These are phyloP conservation scores for Geotrupes spiniger DNA, from an alignment of 2,888 invertebrate species.

Conservation along the genomic window DNA sequence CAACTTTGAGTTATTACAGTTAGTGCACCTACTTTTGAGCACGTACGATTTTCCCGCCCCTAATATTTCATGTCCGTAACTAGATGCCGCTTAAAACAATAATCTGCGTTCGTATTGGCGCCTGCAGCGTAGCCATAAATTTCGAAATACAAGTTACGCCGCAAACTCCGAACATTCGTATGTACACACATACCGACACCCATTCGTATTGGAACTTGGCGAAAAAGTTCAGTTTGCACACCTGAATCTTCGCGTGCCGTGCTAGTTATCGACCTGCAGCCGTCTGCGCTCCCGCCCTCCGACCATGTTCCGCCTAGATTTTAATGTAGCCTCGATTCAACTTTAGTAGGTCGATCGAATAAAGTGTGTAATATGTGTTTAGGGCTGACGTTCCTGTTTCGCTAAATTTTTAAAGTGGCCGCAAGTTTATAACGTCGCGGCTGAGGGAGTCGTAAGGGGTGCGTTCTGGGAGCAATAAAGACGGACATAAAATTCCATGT, in stretches of 20 bases:
- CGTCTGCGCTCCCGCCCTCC: slow-evolving; percentile 5
- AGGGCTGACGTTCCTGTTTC: not conserved
- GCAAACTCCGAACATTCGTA: not conserved
- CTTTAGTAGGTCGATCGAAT: slow-evolving; percentile 15
- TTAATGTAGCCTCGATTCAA: slow-evolving; percentile 10
- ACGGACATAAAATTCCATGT: too few relatives aligned
- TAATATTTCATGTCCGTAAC: too few relatives aligned
- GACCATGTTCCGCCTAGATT: slow-evolving; percentile 4
- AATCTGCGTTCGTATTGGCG: not conserved
- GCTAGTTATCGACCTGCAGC: slow-evolving; percentile 24
- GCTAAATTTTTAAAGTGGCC: too few relatives aligned
- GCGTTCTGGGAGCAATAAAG: too few relatives aligned
- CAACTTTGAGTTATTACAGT: too few relatives aligned
- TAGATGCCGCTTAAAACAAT: too few relatives aligned
- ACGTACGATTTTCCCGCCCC: too few relatives aligned
- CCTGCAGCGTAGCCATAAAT: not conserved
- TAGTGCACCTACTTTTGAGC: too few relatives aligned
- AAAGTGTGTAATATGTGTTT: slow-evolving; percentile 15
- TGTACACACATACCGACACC: not conserved
- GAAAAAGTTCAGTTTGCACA: slow-evolving; percentile 6
- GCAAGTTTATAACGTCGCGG: too few relatives aligned
- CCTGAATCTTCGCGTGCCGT: slow-evolving; percentile 24
- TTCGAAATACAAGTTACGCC: not conserved
- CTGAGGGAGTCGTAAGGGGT: too few relatives aligned
- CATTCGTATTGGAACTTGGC: not conserved